Evolutionary conservation across 2,797 vertebrate species (phyloP).

Genomic region (Gymnocypris eckloni): DNA sequence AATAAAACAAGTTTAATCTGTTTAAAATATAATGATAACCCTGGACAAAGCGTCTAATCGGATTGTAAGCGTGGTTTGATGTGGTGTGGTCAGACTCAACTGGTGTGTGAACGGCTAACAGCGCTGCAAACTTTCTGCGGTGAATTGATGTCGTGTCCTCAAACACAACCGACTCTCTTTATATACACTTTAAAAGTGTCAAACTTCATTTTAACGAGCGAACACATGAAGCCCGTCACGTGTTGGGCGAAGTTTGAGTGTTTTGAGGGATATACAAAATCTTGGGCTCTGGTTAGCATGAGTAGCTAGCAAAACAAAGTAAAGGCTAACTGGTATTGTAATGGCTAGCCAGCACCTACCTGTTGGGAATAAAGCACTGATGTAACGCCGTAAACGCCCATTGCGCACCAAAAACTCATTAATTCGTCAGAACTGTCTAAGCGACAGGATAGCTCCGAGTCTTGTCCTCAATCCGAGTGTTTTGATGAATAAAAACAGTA

Average conservation of each 20-base stretch:
- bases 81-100: slow-evolving; percentile 21
- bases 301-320: slow-evolving; percentile 53
- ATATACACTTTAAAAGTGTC: slow-evolving; percentile 8
- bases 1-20: slow-evolving; percentile 23
- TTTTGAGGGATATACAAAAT: background rate
- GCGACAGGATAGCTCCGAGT: background rate
- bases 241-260: background rate
- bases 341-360: slow-evolving; percentile 60
- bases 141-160: slow-evolving; percentile 4
- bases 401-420: slow-evolving; percentile 42
- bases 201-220: background rate
- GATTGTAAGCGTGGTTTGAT: slow-evolving; percentile 21
- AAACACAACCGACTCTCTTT: slow-evolving; percentile 3
- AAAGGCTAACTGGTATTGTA: slow-evolving; percentile 52
- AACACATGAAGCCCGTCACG: background rate
- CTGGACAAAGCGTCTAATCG: background rate
- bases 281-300: slow-evolving; percentile 18
- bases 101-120: slow-evolving; percentile 37
- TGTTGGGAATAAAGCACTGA: slow-evolving; percentile 59
- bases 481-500: slow-evolving; percentile 2
- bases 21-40: slow-evolving; percentile 27
- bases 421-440: background rate
- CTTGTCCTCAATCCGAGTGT: background rate
- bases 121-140: slow-evolving; percentile 43
- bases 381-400: slow-evolving; percentile 54